phyloP scores from a whole-genome alignment of 2,113 vertebrate genomes.

The Halichoerus grypus region DNA sequence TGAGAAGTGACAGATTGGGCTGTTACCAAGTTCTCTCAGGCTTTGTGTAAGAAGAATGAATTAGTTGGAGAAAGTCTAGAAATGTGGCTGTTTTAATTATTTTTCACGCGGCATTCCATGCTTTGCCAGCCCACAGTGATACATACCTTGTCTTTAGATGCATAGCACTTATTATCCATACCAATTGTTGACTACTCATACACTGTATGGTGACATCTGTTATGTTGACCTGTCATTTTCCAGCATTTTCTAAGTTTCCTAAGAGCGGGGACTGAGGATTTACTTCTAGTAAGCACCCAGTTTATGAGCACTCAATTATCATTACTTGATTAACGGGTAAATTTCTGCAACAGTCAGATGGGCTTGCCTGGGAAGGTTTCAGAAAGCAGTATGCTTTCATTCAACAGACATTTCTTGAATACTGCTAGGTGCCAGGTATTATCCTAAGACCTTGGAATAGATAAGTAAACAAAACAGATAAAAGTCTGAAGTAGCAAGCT shows the following conservation, averaged over 20 bases:
- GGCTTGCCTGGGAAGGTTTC: neutral
- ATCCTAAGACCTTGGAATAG: neutral
- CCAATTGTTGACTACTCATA: neutral
- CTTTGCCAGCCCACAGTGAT: neutral
- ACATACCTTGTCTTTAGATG: neutral
- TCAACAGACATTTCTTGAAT: slow-evolving; percentile 32
- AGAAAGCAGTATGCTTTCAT: neutral
- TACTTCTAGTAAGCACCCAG: neutral
- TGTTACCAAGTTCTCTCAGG: neutral
- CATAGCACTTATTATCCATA: neutral
- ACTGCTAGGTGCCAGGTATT: neutral
- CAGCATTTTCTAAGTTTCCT: neutral
- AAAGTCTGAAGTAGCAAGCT: neutral
- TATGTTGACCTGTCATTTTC: neutral
- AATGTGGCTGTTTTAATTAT: neutral
- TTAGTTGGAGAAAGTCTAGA: neutral
- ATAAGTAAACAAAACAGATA: neutral
- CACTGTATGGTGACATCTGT: neutral
- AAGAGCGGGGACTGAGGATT: neutral
- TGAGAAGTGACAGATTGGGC: neutral
- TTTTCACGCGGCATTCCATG: neutral
- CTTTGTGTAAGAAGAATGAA: neutral
- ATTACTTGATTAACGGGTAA: neutral
- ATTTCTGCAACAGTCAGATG: neutral
- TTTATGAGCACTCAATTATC: neutral